These are phyloP conservation scores for Limenitis arthemis DNA, from an alignment of 2,888 invertebrate genomes.

Conservation along the genomic window DNA sequence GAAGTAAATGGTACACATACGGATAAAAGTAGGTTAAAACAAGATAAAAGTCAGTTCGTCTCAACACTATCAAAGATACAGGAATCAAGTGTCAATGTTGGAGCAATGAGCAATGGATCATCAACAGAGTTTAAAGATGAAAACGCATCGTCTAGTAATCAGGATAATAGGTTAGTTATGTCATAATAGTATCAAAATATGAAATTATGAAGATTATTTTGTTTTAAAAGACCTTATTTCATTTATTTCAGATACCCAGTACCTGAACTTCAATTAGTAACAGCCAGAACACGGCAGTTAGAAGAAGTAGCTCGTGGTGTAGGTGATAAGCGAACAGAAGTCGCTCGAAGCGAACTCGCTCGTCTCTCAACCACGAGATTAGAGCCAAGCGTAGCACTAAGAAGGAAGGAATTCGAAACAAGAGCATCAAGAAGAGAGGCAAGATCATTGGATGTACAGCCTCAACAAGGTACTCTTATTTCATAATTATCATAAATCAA, in stretches of 20 bases:
- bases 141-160: constrained; percentile 43
- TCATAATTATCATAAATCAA: background rate
- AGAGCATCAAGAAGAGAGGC: constrained; percentile 58
- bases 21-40: constrained; percentile 53
- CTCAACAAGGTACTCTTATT: constrained; percentile 42
- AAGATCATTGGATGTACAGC: constrained; percentile 61
- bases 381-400: constrained; percentile 81
- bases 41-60: constrained; percentile 67
- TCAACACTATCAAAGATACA: constrained; percentile 76
- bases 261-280: constrained; percentile 77
- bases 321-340: constrained; percentile 75
- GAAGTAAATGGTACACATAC: constrained; percentile 55
- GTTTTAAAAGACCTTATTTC: background rate
- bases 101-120: constrained; percentile 61
- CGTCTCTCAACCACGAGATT: constrained; percentile 76
- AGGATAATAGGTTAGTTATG: constrained; percentile 57
- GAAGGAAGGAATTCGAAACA: constrained; percentile 81
- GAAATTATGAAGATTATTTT: background rate
- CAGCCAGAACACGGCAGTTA: constrained; percentile 81
- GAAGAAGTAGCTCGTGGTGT: constrained; percentile 77
- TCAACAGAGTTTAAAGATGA: constrained; percentile 46
- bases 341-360: constrained; percentile 78
- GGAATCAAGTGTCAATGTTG: constrained; percentile 63
- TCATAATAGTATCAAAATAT: background rate
- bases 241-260: constrained; percentile 47